Base-by-base conservation (phyloP, 2,113 vertebrate species). In the Colius striatus region DNA sequence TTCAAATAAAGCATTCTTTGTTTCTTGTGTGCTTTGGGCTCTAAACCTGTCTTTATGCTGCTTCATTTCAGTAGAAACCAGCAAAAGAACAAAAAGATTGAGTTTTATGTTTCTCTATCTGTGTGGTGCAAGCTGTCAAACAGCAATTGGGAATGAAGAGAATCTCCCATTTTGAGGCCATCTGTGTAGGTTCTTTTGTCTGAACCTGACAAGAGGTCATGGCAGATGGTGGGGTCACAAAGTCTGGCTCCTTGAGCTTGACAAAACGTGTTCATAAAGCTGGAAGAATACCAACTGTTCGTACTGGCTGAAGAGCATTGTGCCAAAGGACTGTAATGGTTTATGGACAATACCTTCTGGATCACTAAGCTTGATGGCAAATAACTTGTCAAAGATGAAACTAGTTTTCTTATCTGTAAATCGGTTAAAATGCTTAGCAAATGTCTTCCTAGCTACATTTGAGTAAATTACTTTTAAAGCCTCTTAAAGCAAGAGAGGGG, bases 211-310 rank as follows among this genome's bases (percentile, higher is more conserved):
- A 92, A 94, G 96, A 93, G 97, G 94, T 97, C 92, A 67, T 94
- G 96, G 96, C 97, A 98, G 98, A 98, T 98, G 97, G 98, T 93
- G 94, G 65, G 96, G 97, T 98, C 97, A 97, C 95, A 92, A 94
- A 97, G 96, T 97, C 89, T 97, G 95, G 87, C 95, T 97, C 97
- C 96, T 94, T 2, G 29, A 96, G 92, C 89, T 97, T 96, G 94
- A 96, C 95, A 97, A 97, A 98, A 97, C 97, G 97, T 97, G 97
- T 95, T 97, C 97, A 94, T 96, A 94, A 97, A 95, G 54, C 94
- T 97, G 96, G 95, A 98, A 97, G 96, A 87, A 96, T 92, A 96
- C 89, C 53, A 62, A 95, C 93, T 97, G 96, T 96, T 97, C 58
- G 3, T 84, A 74, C 62, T 90, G 93, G 70, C 94, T 91, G 71